Evolutionary conservation across 2,113 vertebrate species (phyloP).

Genomic region (Ochotona princeps): DNA sequence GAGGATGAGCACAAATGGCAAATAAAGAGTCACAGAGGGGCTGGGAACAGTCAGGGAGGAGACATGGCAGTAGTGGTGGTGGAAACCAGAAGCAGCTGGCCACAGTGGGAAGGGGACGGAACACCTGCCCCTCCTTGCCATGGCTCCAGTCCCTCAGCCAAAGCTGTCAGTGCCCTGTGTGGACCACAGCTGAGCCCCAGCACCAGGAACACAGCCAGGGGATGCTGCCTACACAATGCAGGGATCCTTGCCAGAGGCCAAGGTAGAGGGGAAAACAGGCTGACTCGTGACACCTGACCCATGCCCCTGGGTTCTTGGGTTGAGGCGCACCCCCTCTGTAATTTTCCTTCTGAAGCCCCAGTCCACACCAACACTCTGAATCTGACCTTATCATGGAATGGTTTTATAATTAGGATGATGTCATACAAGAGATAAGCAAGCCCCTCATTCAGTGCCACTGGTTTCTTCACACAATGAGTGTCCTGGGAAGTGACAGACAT

Average conservation of each 20-base stretch:
- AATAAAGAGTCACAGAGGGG: not conserved
- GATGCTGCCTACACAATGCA: not conserved
- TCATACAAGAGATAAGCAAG: not conserved
- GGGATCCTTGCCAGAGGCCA: not conserved
- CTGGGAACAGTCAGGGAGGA: not conserved
- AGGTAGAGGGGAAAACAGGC: not conserved
- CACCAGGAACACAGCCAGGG: not conserved
- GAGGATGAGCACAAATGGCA: not conserved
- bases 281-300: not conserved
- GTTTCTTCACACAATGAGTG: not conserved
- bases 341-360: not conserved
- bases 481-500: not conserved
- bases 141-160: not conserved
- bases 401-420: not conserved
- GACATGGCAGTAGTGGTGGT: no score
- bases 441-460: not conserved
- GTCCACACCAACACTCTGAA: not conserved
- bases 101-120: not conserved
- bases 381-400: not conserved
- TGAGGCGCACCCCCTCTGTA: no score
- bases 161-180: not conserved
- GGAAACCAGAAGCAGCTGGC: constrained; percentile 2
- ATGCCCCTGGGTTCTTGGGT: not conserved
- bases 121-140: constrained; percentile 12
- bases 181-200: constrained; percentile 37